Base-by-base conservation (phyloP, 37 sponge, comb jelly and placozoan species). In the Spongilla lacustris region DNA sequence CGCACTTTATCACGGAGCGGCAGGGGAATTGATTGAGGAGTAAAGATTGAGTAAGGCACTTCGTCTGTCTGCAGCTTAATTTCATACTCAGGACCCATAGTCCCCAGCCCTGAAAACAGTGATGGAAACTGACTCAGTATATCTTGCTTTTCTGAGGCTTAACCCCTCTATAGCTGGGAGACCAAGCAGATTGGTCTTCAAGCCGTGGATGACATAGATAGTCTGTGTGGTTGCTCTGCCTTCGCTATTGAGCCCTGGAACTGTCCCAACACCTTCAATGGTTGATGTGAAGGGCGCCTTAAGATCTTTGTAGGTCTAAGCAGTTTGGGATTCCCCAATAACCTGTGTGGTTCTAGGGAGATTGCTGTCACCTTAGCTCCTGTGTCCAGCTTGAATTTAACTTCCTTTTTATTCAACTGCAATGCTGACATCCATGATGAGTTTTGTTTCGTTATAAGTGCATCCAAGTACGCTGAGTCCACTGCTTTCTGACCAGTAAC, bases 351-450 rank as follows among this genome's bases (percentile, higher is more conserved):
- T 36, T 82, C 76, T 31, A 73, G 50, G 8, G 92, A 80, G 32
- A 91, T 67, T 14, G 73, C 92, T 10, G 84, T 83, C 13, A 87
- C 92, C 76, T 86, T 84, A 17, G 92, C 87, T 35, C 92, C 92
- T 4, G 84, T 91, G 71, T 91, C 88, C 34, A 91, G 49, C 49
- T 91, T 91, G 66, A 91, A 91, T 11, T 26, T 38, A n/a, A 73
- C 67, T 11, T 68, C n/a, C 32, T 48, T 46, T 9, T 74, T 67
- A 1, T 72, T 36, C 5, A 91, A 29, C 19, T 66, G 34, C 24
- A 91, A 2, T n/a, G 29, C 28, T 21, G 36, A 31, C 5, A 38
- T 74, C 87, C 91, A 91, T 0, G 79, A 21, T 27, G 78, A 32
- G 37, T 66, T 50, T 73, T 35, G 21, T 6, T 66, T 21, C 41